Evolutionary conservation across 2,797 vertebrate genomes (phyloP).

Genomic region (Erethizon dorsatum): DNA sequence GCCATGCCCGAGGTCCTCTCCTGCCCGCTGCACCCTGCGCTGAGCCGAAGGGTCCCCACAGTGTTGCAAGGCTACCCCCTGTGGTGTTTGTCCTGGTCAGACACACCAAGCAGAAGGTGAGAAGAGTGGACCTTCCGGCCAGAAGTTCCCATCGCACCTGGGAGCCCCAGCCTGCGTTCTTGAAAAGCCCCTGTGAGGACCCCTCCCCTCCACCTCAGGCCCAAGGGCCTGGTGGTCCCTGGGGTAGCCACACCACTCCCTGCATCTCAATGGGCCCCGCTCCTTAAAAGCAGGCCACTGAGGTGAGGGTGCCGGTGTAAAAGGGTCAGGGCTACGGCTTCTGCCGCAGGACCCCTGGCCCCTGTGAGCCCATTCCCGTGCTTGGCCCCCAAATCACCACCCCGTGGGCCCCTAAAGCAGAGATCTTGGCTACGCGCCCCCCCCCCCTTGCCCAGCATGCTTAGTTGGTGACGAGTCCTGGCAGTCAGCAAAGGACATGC

Average conservation of each 20-base stretch:
- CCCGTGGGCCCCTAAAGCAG: neutral
- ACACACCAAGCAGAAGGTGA: neutral
- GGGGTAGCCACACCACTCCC: neutral
- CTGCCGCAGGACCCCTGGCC: neutral
- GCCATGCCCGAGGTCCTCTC: neutral
- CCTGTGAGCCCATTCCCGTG: neutral
- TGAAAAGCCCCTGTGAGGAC: neutral
- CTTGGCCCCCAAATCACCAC: neutral
- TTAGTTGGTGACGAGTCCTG: no score
- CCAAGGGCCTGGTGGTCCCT: neutral
- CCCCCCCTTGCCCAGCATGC: neutral
- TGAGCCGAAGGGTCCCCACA: neutral
- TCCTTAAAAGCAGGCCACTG: neutral
- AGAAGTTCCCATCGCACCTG: neutral
- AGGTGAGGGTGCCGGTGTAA: neutral
- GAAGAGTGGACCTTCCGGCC: accelerated
- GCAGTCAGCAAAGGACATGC: neutral
- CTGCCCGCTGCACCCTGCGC: neutral
- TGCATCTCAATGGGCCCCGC: neutral
- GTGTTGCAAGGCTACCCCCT: conserved; percentile 1
- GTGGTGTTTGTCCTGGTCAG: conserved; percentile 65
- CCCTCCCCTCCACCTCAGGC: neutral
- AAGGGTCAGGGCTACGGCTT: neutral
- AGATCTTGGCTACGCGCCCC: neutral
- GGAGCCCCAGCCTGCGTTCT: neutral